Percentiles rank a stretch among this genome's conserved stretches.
Evolutionary conservation across 2,888 invertebrate species (phyloP).

Genomic region (Plusia festucae): DNA sequence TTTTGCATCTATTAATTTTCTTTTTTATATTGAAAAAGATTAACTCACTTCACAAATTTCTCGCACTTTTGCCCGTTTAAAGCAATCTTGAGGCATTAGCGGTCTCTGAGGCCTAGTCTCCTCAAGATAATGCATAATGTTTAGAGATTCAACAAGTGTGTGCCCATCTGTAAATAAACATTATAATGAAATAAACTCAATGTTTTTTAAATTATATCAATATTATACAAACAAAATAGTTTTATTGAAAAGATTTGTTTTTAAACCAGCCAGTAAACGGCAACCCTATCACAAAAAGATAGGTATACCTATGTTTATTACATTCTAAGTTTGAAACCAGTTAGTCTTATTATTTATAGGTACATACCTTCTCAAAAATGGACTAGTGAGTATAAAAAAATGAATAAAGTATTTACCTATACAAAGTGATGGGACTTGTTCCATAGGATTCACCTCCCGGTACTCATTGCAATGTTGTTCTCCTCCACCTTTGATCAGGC

Average conservation of each 20-base stretch:
- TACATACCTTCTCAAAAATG: too few relatives aligned
- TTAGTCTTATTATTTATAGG: neutral
- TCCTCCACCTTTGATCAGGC: slow-evolving; percentile 95
- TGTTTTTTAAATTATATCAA: too few relatives aligned
- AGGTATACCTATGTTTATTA: neutral
- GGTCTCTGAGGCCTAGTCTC: slow-evolving; percentile 96
- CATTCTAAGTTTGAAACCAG: neutral
- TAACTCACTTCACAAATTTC: slow-evolving; percentile 95
- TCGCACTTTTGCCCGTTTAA: slow-evolving; percentile 96
- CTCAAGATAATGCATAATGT: slow-evolving; percentile 98
- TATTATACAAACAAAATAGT: neutral
- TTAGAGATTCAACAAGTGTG: slow-evolving; percentile 92
- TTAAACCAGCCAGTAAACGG: neutral
- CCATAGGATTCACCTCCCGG: slow-evolving; percentile 97
- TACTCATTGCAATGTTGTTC: slow-evolving; percentile 97
- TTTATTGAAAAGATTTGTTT: neutral
- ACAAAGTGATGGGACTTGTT: slow-evolving; percentile 97
- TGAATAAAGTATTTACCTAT: slow-evolving; percentile 90
- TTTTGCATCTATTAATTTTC: too few relatives aligned
- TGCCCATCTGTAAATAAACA: slow-evolving; percentile 90
- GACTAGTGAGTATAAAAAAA: too few relatives aligned
- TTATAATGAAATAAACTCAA: slow-evolving; percentile 16
- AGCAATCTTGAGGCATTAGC: slow-evolving; percentile 96
- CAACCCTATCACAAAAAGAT: neutral
- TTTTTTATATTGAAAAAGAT: too few relatives aligned